A percentile compares a stretch with the other conserved stretches of the same genome.
These are phyloP conservation scores for Nasonia giraulti DNA, from an alignment of 1,140 invertebrate species.

Conservation along the genomic window DNA sequence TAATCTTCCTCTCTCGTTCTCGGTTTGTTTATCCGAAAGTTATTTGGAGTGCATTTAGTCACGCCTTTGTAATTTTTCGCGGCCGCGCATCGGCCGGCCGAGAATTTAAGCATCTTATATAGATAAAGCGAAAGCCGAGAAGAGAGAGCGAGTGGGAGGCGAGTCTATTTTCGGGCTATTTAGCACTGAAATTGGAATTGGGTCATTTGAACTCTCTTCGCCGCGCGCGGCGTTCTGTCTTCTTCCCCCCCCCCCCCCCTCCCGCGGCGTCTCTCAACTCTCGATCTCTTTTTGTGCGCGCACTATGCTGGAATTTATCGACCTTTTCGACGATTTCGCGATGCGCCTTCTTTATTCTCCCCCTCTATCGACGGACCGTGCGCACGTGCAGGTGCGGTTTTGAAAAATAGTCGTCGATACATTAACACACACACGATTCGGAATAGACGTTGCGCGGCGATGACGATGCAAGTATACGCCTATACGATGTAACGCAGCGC, in stretches of 20 bases:
- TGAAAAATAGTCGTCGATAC: background rate
- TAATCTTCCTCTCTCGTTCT: background rate
- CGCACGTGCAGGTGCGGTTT: background rate
- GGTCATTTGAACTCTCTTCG: background rate
- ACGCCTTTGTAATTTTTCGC: conserved; percentile 42
- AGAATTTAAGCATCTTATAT: background rate
- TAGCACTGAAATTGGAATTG: background rate
- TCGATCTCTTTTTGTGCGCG: background rate
- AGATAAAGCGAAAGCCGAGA: background rate
- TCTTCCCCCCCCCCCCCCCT: no score
- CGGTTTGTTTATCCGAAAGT: conserved; percentile 44
- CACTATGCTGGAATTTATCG: background rate
- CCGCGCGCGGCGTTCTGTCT: no score
- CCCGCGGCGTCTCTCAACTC: background rate
- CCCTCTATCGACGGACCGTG: no score
- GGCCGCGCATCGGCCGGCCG: background rate
- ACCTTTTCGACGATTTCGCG: background rate
- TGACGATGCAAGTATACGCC: background rate
- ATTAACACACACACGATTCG: background rate
- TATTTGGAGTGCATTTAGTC: conserved; percentile 47
- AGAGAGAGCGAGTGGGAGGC: background rate
- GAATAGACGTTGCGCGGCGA: background rate
- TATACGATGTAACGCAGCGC: background rate
- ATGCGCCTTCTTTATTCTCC: background rate
- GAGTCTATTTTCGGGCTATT: conserved; percentile 3